Base-by-base conservation (phyloP, 2,888 invertebrate species). In the Mystacides longicornis region DNA sequence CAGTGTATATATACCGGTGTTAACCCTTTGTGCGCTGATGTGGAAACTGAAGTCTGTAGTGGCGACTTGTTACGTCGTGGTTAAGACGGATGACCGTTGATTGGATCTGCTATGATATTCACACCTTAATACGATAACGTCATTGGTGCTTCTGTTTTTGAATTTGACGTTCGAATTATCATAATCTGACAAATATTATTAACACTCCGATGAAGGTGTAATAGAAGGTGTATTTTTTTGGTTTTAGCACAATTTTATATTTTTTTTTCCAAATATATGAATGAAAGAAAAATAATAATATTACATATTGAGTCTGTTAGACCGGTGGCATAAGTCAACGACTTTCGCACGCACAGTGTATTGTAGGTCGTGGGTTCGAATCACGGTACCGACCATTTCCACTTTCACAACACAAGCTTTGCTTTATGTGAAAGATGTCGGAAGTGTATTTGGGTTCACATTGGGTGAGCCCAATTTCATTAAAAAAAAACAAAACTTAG, bases 31-130 rank as follows among this genome's bases (percentile, higher is more conserved):
- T 37, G 37, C 37, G 14, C 37, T 37, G 37, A 14, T 37, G 37
- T 37, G 37, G 37, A 37, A 37, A 37, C 16, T 37, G 37, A 37
- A 37, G 37, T 16, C 37, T 37, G n/a, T 14, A 37, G 37, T 37
- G 37, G 14, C 37, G 37, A 37, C 37, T 37, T 37, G 37, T 37
- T 37, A 37, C 37, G 37, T 37, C 37, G 37, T 14, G 37, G 37
- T 37, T 37, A 37, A 37, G 37, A 37, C 37, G 37, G 37, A 37
- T 37, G 37, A 37, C 37, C 37, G 37, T 37, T 37, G 37, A 37
- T 37, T 37, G 37, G 37, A 37, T 37, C 37, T n/a, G 37, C 14
- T 37, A 37, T 37, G 16, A 37, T 37, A 37, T 37, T 37, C 37
- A 37, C 37, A 37, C 37, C n/a, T n/a, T 37, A 37, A 37, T 37